These are phyloP conservation scores for Monopis laevigella DNA, from an alignment of 2,888 invertebrate species.

Conservation along the genomic window DNA sequence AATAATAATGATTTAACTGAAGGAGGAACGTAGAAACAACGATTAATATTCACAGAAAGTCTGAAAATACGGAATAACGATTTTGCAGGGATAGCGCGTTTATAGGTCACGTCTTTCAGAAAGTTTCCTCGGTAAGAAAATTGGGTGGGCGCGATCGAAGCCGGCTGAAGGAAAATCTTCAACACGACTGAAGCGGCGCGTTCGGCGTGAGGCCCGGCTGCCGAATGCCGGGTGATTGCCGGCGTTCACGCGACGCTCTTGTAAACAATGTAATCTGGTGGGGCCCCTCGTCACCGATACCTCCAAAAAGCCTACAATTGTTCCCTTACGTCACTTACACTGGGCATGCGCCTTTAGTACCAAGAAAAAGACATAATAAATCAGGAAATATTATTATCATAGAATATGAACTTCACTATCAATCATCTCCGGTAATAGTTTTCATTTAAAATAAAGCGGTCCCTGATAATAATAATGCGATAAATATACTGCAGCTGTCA, in stretches of 20 bases:
- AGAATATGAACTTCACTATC: too few relatives aligned
- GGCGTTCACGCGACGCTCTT: constrained; percentile 48
- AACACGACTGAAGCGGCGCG: constrained; percentile 30
- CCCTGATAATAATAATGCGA: too few relatives aligned
- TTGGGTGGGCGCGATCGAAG: constrained; percentile 7
- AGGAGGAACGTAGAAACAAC: too few relatives aligned
- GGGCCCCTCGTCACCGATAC: constrained; percentile 35
- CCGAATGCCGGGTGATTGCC: constrained; percentile 51
- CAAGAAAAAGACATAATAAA: not conserved
- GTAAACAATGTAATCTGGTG: constrained; percentile 62
- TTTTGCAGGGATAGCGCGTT: too few relatives aligned
- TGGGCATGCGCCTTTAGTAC: not conserved
- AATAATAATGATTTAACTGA: too few relatives aligned
- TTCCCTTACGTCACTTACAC: constrained; percentile 53
- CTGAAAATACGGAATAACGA: too few relatives aligned
- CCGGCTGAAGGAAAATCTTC: constrained; percentile 1
- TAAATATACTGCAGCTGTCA: too few relatives aligned
- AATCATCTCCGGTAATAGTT: too few relatives aligned
- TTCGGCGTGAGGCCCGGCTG: constrained; percentile 49
- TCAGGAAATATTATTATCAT: too few relatives aligned
- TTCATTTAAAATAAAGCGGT: too few relatives aligned
- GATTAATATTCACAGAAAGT: too few relatives aligned
- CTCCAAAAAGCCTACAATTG: constrained; percentile 51
- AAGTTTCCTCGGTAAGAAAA: not conserved
- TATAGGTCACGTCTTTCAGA: too few relatives aligned